Conservation (phyloP, 2,113 vertebrate genomes). For the Atractosteus spatula region DNA sequence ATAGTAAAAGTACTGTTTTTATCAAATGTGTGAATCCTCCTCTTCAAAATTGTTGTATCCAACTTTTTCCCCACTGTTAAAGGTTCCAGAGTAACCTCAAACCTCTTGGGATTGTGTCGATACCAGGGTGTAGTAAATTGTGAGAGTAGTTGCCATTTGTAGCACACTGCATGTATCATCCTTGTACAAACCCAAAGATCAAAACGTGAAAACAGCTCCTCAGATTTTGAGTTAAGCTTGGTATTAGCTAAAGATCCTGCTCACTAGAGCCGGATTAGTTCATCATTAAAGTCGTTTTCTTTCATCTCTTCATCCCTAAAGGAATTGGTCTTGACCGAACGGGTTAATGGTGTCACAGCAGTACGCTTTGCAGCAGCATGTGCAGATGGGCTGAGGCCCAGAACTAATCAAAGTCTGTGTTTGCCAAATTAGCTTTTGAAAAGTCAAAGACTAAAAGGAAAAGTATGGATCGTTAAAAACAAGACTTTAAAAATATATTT, state of each 20-base stretch:
- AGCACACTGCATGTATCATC: neutral
- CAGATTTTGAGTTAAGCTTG: conserved; percentile 42
- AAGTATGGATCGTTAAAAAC: too few species aligned
- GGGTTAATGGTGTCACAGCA: conserved; percentile 39
- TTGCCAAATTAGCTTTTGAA: neutral
- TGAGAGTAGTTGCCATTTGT: neutral
- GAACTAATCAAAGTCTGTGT: neutral
- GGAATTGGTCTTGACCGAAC: conserved; percentile 48
- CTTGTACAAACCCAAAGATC: neutral
- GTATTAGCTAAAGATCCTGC: conserved; percentile 61
- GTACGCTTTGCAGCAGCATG: conserved; percentile 1
- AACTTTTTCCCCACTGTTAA: too few species aligned
- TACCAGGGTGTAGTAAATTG: too few species aligned
- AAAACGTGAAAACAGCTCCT: conserved; percentile 25
- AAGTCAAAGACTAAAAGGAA: neutral
- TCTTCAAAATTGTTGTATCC: too few species aligned
- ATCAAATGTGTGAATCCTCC: too few species aligned
- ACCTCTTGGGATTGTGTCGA: neutral
- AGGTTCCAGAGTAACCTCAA: too few species aligned
- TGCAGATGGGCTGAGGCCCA: neutral
- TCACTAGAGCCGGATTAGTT: conserved; percentile 62
- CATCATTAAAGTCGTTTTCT: conserved; percentile 62
- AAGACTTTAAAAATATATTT: too few species aligned
- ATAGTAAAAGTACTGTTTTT: too few species aligned
- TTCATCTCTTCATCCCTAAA: conserved; percentile 51